Conservation (phyloP, 2,797 vertebrate species). For the Psittacula echo region DNA sequence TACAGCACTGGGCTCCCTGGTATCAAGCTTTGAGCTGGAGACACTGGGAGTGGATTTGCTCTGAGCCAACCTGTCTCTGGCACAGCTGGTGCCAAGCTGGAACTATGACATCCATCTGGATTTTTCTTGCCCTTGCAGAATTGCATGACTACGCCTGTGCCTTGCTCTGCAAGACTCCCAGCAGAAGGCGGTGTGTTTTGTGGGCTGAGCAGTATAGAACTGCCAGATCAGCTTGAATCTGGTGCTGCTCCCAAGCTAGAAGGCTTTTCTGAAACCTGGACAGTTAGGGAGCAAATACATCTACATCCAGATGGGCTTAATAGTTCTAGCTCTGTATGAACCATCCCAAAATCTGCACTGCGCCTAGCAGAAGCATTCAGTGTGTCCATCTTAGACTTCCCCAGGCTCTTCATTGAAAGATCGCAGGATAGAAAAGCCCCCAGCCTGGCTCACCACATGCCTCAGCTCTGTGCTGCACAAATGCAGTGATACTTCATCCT, state of each 20-base stretch:
- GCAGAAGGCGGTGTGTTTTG: background rate
- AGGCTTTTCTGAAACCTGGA: background rate
- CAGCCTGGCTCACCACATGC: background rate
- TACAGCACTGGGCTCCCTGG: background rate
- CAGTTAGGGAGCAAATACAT: background rate
- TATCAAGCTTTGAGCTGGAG: background rate
- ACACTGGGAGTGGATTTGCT: background rate
- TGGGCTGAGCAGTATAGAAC: background rate
- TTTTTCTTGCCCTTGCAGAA: background rate
- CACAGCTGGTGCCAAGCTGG: background rate
- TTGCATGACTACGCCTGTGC: background rate
- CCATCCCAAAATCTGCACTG: background rate
- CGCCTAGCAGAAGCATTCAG: background rate
- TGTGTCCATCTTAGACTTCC: background rate
- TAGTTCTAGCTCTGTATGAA: background rate
- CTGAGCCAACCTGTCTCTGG: background rate
- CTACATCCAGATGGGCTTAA: background rate
- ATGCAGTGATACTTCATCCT: background rate
- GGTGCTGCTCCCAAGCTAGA: background rate
- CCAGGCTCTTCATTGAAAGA: background rate
- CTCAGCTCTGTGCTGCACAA: background rate
- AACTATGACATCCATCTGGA: background rate
- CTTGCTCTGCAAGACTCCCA: background rate
- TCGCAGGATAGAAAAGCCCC: rapidly evolving
- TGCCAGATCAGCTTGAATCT: background rate